Evolutionary conservation across 2,797 vertebrate species (phyloP).

Genomic region (Sebastes vulpes): DNA sequence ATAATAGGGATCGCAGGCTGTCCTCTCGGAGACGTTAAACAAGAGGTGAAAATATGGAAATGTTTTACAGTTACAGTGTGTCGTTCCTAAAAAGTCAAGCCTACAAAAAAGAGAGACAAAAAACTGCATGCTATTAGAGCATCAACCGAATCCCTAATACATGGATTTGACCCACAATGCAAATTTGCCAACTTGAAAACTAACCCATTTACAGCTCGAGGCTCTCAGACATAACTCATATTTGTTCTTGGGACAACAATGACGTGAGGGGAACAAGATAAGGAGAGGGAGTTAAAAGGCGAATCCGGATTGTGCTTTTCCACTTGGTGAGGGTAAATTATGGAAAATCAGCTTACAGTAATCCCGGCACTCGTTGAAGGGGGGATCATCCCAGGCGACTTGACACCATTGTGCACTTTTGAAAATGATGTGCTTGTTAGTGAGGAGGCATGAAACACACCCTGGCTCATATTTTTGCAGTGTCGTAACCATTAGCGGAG

Average conservation of each 20-base stretch:
- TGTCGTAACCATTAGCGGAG: constrained; percentile 45
- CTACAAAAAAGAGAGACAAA: not conserved
- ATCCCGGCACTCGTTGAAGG: constrained; percentile 81
- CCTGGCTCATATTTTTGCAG: constrained; percentile 41
- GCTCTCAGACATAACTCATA: constrained; percentile 56
- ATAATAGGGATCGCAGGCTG: constrained; percentile 54
- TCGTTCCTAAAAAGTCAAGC: constrained; percentile 32
- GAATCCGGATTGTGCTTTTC: constrained; percentile 84
- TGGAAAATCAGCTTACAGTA: constrained; percentile 86
- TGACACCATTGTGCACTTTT: constrained; percentile 85
- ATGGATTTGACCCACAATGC: constrained; percentile 45
- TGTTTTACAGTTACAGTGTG: constrained; percentile 27
- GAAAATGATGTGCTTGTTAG: constrained; percentile 85
- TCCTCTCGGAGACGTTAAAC: constrained; percentile 46
- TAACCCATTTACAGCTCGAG: constrained; percentile 40
- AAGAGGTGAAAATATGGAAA: constrained; percentile 46
- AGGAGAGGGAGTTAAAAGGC: constrained; percentile 76
- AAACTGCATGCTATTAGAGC: constrained; percentile 22
- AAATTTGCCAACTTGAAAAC: constrained; percentile 59
- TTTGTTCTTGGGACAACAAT: constrained; percentile 74
- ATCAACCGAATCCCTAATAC: constrained; percentile 15
- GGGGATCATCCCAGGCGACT: constrained; percentile 79
- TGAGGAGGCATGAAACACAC: constrained; percentile 62
- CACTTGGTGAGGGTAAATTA: constrained; percentile 84
- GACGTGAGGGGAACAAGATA: constrained; percentile 77